phyloP scores from a whole-genome alignment of 2,113 vertebrate species.

The Epinephelus lanceolatus region DNA sequence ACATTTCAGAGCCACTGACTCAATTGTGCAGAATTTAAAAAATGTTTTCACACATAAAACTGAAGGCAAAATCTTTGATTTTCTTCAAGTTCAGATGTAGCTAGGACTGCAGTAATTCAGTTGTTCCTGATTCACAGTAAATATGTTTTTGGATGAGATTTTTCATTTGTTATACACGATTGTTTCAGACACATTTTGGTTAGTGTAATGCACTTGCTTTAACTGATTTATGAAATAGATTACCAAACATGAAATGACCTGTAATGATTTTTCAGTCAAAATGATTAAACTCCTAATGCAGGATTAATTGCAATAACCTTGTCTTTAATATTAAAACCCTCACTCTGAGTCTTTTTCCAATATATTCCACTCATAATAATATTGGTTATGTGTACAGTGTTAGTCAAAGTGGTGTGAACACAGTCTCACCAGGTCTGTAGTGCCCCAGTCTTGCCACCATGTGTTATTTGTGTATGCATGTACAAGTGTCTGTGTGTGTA shows the following conservation, averaged over 20 bases:
- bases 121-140: not conserved
- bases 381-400: not conserved
- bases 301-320: not conserved
- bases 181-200: not conserved
- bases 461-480: not conserved
- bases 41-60: not conserved
- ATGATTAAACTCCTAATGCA: not conserved
- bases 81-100: not conserved
- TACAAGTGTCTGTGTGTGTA: not conserved
- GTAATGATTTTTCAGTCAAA: not conserved
- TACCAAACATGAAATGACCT: not conserved
- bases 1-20: not conserved
- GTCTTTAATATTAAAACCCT: not conserved
- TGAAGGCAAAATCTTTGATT: not conserved
- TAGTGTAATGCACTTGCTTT: not conserved
- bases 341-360: not conserved
- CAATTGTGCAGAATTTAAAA: not conserved
- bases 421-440: not conserved
- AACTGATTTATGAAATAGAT: slow-evolving; percentile 24
- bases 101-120: not conserved
- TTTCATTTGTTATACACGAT: not conserved
- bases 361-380: not conserved
- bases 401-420: no score
- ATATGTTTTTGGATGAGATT: not conserved
- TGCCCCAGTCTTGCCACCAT: not conserved